Base-by-base conservation (phyloP, 2,797 vertebrate genomes). In the Myripristis murdjan region DNA sequence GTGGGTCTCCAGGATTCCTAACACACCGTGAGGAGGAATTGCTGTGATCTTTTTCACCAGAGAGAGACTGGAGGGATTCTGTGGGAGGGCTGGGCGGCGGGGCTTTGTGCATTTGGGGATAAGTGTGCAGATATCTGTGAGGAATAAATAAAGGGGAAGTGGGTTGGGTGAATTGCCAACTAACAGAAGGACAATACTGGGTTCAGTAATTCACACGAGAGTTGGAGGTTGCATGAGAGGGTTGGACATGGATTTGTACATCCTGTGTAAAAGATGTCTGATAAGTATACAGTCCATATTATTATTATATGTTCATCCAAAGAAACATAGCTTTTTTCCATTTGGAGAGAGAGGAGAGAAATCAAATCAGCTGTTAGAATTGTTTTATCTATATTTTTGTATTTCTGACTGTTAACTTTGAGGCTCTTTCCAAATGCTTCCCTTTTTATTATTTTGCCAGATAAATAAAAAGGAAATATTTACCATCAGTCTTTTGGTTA, bases 311-410 rank as follows among this genome's bases (percentile, higher is more conserved):
- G 87, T 89, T 86, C 72, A 92, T 91, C 91, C 90, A 91, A 93
- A 91, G 89, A 89, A 81, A 86, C 82, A 81, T 77, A 79, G 67
- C 70, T 85, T 81, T 87, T 70, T 63, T 56, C 57, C 78, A 87
- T 87, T 87, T 88, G 81, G 60, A 39, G 62, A 69, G 67, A 75
- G 73, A 83, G 86, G 79, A 85, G 90, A 88, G 89, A 54, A 87
- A 85, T 77, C 73, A 54, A 89, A 88, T 89, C 71, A 81, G 52
- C 78, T 71, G 78, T 89, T 87, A 90, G 77, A 92, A 81, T 83
- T 84, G 64, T 91, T 91, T 91, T 88, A 91, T 92, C 91, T 93
- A 86, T 94, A 93, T 94, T 93, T 95, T 94, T 93, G 88, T 93
- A 93, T 95, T 92, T 93, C 83, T 79, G 80, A 87, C 72, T 89